Evolutionary conservation across 2,113 vertebrate species (phyloP), one percentile per base, ranked within the genome.

Genomic region (Prunella fulvescens): DNA sequence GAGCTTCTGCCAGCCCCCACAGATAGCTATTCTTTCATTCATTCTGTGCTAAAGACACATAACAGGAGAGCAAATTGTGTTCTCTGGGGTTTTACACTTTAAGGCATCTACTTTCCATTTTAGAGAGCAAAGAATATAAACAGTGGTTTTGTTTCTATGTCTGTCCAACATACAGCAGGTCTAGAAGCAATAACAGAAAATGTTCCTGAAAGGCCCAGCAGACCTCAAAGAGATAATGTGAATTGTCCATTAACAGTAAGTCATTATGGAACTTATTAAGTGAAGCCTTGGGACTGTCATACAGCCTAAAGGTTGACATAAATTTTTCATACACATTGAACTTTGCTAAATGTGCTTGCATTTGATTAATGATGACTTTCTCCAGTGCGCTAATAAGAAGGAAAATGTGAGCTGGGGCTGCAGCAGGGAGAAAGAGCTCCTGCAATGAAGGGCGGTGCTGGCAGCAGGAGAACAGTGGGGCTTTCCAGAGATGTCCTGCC

Each of bases 261-360:
- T 89, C 90, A 96, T 96, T 96, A 94, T 78, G 88, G 91, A 95
- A 86, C 93, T 93, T 94, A 96, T 92, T 97, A 95, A 96, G 90
- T 93, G 94, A 93, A 90, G 86, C 93, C 93, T 95, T 91, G 84
- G 83, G 92, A 93, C 81, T 92, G 84, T 95, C 95, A 90, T 40
- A 91, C 80, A 95, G 87, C 91, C 92, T 94, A 96, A 95, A 96
- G 94, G 92, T 95, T 94, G 93, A 84, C 86, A 95, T 97, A 96
- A 97, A 97, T 97, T 96, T 97, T 96, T 96, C 76, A 96, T 96
- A 90, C 77, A 83, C 85, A 35, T 86, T 96, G 88, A 97, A 95
- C 92, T 97, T 95, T 96, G 86, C 86, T 94, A 97, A 95, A 95
- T 95, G 91, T 92, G 87, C 79, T 86, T 86, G 83, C 56, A 24